Evolutionary conservation across 2,113 vertebrate genomes (phyloP), one percentile per base, ranked within the genome.

Genomic region (Pollachius pollachius): DNA sequence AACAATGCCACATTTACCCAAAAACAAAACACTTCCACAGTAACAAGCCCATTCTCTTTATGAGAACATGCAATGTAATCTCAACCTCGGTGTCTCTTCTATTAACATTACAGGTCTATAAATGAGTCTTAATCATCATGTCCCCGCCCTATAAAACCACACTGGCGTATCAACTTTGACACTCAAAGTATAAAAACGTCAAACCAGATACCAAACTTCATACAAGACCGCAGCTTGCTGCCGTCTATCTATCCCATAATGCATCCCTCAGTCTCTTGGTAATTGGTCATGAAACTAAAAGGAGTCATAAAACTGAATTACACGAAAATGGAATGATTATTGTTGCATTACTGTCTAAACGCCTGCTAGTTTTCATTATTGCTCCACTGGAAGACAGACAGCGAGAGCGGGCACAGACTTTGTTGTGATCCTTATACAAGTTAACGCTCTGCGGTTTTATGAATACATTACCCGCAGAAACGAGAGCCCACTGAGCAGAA

Each of bases 371-470:
- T 80, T 83, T 73, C 13, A 57, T 57, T 57, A 57, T 57, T n/a
- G 15, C 15, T 5, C 3, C 54, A 6, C 16, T 57, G n/a, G 41
- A 57, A 57, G n/a, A 65, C 9, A 52, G 37, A 52, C 16, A 19
- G 11, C 17, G n/a, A 21, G 19, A 73, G 70, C 41, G 41, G 8
- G 5, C 18, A 7, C 52, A 69, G 27, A 21, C 59, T 6, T 61
- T 25, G 12, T 69, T 21, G 64, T 34, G 15, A 34, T 37, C 30
- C 60, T 61, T 18, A 67, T 64, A 74, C 37, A 65, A 59, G 16
- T 69, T 61, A 68, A 70, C 30, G 61, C 64, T 59, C 52, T 16
- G 60, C 67, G 75, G 72, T 78, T 81, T 21, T 73, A 78, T 81
- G 54, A 57, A 57, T 57, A 57, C 15, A 57, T 57, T 57, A 57